Conservation (phyloP, 2,888 invertebrate genomes). For the Phyllotreta striolata region DNA sequence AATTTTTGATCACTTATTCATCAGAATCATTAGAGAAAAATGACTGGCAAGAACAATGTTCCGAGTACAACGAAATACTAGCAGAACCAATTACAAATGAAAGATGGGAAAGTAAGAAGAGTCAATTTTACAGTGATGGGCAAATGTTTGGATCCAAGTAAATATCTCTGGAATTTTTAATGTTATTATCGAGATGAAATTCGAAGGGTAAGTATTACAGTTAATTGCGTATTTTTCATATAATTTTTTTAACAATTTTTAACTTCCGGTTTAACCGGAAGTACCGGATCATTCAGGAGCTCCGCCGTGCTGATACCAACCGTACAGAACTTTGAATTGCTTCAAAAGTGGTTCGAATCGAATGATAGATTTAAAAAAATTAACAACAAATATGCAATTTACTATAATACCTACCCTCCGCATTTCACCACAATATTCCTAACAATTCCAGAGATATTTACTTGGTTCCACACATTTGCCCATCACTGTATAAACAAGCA, state of each 20-base stretch:
- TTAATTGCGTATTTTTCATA: too few species aligned
- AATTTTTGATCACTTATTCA: background rate
- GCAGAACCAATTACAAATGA: slow-evolving; percentile 33
- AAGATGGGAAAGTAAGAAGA: slow-evolving; percentile 41
- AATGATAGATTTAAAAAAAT: too few species aligned
- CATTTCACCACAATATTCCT: slow-evolving; percentile 5
- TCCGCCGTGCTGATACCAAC: too few species aligned
- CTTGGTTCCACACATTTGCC: slow-evolving; percentile 15
- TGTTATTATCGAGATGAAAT: too few species aligned
- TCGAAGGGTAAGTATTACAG: too few species aligned
- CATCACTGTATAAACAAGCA: slow-evolving; percentile 17
- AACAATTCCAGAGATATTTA: slow-evolving; percentile 14
- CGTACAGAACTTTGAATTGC: too few species aligned
- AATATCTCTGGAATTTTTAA: slow-evolving; percentile 13
- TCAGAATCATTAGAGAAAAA: background rate
- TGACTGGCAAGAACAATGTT: slow-evolving; percentile 2
- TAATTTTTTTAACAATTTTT: too few species aligned
- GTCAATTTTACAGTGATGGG: slow-evolving; percentile 6
- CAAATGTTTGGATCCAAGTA: slow-evolving; percentile 10
- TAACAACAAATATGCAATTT: too few species aligned
- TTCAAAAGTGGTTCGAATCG: too few species aligned
- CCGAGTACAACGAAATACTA: slow-evolving; percentile 2
- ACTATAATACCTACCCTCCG: too few species aligned
- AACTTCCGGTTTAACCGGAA: too few species aligned
- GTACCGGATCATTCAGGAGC: too few species aligned